phyloP scores from a whole-genome alignment of 2,797 vertebrate genomes.

The Pyrocephalus nanus region DNA sequence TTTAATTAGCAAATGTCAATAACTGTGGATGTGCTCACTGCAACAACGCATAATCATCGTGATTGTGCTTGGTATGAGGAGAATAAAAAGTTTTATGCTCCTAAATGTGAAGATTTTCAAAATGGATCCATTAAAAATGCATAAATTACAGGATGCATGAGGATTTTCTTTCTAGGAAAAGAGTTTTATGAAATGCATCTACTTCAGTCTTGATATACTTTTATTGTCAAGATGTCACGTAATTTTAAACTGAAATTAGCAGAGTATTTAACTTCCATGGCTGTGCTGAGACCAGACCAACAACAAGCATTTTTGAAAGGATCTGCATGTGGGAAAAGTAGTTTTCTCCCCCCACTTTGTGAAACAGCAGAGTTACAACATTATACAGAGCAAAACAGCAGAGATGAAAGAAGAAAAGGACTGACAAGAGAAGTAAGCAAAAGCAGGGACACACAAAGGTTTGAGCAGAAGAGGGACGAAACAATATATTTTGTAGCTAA shows the following conservation, averaged over 20 bases:
- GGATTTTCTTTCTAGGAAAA: neutral
- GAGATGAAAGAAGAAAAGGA: neutral
- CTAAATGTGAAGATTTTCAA: neutral
- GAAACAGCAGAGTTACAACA: neutral
- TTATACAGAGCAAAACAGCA: neutral
- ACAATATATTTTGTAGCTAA: neutral
- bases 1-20: conserved; percentile 55
- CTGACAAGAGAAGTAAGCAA: neutral
- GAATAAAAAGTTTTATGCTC: neutral
- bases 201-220: neutral
- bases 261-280: neutral
- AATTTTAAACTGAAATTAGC: neutral
- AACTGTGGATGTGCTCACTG: neutral
- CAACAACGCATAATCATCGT: neutral
- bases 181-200: neutral
- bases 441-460: neutral
- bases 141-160: neutral
- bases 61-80: neutral
- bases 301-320: neutral
- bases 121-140: neutral
- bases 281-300: neutral
- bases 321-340: neutral
- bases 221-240: neutral
- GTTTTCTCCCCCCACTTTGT: neutral
- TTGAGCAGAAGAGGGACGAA: neutral